Evolutionary conservation across 2,888 invertebrate species (phyloP), one percentile per base, ranked within the genome.

Genomic region (Papilio gigon): DNA sequence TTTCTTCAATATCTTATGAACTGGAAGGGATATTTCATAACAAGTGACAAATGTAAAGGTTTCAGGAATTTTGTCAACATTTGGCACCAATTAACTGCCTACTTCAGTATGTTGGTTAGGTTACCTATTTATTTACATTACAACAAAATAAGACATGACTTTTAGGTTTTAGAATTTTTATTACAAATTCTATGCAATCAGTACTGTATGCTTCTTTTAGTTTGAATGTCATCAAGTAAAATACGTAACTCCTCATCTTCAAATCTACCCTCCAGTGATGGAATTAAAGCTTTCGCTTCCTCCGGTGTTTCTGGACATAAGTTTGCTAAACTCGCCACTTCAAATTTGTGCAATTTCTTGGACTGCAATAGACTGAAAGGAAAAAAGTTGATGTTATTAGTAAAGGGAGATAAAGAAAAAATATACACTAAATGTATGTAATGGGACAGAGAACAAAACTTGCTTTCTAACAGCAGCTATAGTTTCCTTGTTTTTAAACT

Each of bases 241-340:
- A 98, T 97, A 77, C 98, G 94, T n/a, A 99, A 92, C 88, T 99
- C 99, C 84, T 99, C 99, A 86, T 99, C 99, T 88, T 99, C 98
- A 90, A 99, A 97, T 77, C 99, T 94, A 44, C 98, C 98, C 88
- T 99, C 99, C 73, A 99, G 90, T 74, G 98, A 98, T 70, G 99
- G 99, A 82, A 99, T 98, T 12, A 99, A 92, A 20, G 99, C 97
- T 90, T 99, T 99, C 0, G 99, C 99, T 92, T 99, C 99, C 83
- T 99, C 99, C 0, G 99, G 97, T 47, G 97, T 98, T 90, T 99
- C 99, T 0, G 99, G 99, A 80, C 99, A 99, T n/a, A 99, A 92
- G 90, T 99, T 99, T 1, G 99, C 99, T 75, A 99, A 93, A 14
- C 98, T 98, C 0, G 99, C 99, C 69, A 99, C 93, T 89, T 99